Evolutionary conservation across 2,888 invertebrate species (phyloP).

Genomic region (Tholera decimalis): DNA sequence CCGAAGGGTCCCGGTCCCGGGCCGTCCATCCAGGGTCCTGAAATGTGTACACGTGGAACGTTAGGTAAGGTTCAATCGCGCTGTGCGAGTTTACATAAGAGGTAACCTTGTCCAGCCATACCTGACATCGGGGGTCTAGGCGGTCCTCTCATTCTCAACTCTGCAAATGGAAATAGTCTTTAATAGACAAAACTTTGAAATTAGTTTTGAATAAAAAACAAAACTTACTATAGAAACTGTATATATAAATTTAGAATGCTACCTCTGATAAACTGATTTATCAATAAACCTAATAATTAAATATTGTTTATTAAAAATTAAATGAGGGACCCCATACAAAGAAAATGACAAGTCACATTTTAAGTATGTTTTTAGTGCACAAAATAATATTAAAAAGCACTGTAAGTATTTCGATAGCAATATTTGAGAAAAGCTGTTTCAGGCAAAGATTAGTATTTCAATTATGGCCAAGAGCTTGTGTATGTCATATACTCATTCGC

Average conservation of each 20-base stretch:
- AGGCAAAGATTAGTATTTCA: background rate
- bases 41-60: conserved; percentile 60
- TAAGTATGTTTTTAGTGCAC: too few species aligned
- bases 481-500: background rate
- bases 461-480: background rate
- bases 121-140: conserved; percentile 85
- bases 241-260: background rate
- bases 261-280: conserved; percentile 35
- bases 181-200: conserved; percentile 48
- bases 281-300: conserved; percentile 4
- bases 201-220: conserved; percentile 9
- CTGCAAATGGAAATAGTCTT: conserved; percentile 82
- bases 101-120: conserved; percentile 69
- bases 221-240: background rate
- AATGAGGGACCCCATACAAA: conserved; percentile 42
- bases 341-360: background rate
- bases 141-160: conserved; percentile 88
- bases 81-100: conserved; percentile 47
- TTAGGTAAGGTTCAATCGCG: conserved; percentile 33
- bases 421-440: background rate
- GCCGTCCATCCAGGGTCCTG: conserved; percentile 88
- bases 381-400: background rate
- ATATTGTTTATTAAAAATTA: conserved; percentile 1
- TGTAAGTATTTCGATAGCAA: background rate
- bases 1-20: conserved; percentile 78